These are phyloP conservation scores for Drosophila repletoides DNA, from an alignment of 1,140 invertebrate genomes.

Conservation along the genomic window DNA sequence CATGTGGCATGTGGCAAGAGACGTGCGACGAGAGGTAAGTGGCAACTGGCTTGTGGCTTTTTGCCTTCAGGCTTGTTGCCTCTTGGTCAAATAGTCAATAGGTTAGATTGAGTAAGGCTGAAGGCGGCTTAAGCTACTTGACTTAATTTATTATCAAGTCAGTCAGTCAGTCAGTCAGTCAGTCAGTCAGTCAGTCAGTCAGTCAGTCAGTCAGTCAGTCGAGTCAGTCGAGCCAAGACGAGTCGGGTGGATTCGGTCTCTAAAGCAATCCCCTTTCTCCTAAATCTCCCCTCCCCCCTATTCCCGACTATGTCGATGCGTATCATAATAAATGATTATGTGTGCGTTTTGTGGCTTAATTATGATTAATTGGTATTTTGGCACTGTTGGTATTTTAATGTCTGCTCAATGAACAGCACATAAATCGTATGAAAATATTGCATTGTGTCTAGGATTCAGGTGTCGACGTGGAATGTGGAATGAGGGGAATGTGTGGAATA, in stretches of 20 bases:
- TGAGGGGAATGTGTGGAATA: background rate
- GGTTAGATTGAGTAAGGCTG: background rate
- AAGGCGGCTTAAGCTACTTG: slow-evolving; percentile 18
- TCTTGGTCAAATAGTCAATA: slow-evolving; percentile 34
- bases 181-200: slow-evolving; percentile 10
- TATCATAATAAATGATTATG: slow-evolving; percentile 46
- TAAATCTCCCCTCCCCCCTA: background rate
- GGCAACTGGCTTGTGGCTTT: slow-evolving; percentile 10
- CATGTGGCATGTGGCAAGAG: slow-evolving; percentile 7
- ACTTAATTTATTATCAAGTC: slow-evolving; percentile 43
- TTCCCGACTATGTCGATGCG: background rate
- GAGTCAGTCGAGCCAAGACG: slow-evolving; percentile 10
- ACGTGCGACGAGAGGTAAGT: background rate
- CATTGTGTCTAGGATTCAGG: background rate
- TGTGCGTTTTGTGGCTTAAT: slow-evolving; percentile 57
- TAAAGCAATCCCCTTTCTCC: background rate
- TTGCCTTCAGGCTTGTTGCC: slow-evolving; percentile 2
- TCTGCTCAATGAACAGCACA: slow-evolving; percentile 50
- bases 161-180: background rate
- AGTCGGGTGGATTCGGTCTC: background rate
- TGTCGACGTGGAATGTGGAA: background rate
- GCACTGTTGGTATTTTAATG: slow-evolving; percentile 49
- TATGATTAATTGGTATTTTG: slow-evolving; percentile 73
- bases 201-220: background rate
- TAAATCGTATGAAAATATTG: slow-evolving; percentile 37